phyloP scores from a whole-genome alignment of 2,113 vertebrate species.

The Ciconia boyciana region DNA sequence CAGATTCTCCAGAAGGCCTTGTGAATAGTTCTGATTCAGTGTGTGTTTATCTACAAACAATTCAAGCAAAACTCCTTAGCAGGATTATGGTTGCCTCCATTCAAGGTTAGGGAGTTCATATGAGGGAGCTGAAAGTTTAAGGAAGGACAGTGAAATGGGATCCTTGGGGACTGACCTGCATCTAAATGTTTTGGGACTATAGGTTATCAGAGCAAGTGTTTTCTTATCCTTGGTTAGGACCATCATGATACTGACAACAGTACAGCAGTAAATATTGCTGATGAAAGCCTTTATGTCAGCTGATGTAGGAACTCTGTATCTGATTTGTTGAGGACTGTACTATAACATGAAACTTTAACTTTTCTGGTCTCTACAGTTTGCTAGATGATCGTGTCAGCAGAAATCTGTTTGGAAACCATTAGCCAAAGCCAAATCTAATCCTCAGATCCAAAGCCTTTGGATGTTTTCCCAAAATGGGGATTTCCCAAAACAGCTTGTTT shows the following conservation, averaged over 20 bases:
- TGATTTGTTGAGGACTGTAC: not conserved
- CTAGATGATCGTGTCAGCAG: not conserved
- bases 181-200: not conserved
- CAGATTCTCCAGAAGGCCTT: not conserved
- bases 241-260: not conserved
- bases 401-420: not conserved
- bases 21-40: not conserved
- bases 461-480: not conserved
- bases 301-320: not conserved
- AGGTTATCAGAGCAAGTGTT: not conserved
- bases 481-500: not conserved
- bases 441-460: not conserved
- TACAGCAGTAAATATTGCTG: not conserved
- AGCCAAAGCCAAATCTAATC: not conserved
- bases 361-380: not conserved
- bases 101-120: not conserved
- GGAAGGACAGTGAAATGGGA: not conserved
- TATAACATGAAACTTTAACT: not conserved
- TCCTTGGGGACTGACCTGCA: not conserved
- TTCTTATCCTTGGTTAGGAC: not conserved
- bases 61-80: not conserved
- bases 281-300: not conserved
- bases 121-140: not conserved
- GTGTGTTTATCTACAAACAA: not conserved
- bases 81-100: not conserved